Evolutionary conservation across 1,140 invertebrate genomes (phyloP).

Genomic region (Vanessa tameamea): DNA sequence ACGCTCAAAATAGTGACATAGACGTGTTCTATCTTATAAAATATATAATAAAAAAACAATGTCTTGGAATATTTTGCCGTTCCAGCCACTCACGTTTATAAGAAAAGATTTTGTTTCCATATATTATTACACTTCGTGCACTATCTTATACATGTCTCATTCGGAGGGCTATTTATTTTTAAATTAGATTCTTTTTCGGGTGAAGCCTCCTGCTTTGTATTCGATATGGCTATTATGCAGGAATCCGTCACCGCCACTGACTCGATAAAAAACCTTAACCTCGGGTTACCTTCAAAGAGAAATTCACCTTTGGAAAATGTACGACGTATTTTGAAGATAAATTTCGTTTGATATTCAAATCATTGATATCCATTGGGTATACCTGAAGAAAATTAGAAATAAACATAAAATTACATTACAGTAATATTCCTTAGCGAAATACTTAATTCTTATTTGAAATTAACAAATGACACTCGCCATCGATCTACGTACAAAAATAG

Average conservation of each 20-base stretch:
- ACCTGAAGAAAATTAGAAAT: slow-evolving; percentile 35
- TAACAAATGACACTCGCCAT: no score
- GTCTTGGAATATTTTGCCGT: not conserved
- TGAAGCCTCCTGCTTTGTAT: slow-evolving; percentile 57
- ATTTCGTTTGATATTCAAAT: slow-evolving; percentile 63
- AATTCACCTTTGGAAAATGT: slow-evolving; percentile 43
- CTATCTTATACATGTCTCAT: slow-evolving; percentile 23
- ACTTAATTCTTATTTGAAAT: no score
- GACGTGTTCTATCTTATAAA: not conserved
- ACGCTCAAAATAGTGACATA: not conserved
- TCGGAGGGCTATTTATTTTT: slow-evolving; percentile 54
- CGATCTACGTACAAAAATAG: no score
- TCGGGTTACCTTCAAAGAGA: slow-evolving; percentile 48
- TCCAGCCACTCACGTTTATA: slow-evolving; percentile 1
- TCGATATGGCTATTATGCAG: slow-evolving; percentile 52
- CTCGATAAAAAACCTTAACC: slow-evolving; percentile 46
- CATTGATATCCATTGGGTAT: slow-evolving; percentile 37
- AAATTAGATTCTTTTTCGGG: slow-evolving; percentile 66
- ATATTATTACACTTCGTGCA: slow-evolving; percentile 35
- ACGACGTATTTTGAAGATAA: slow-evolving; percentile 39
- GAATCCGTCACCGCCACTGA: slow-evolving; percentile 52
- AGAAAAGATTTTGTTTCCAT: slow-evolving; percentile 19
- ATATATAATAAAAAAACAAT: not conserved
- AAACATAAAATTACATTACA: not conserved
- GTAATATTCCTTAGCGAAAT: not conserved